Percentiles rank a stretch among this genome's conserved stretches.
Conservation (phyloP, 2,888 invertebrate genomes). For the Cyaniris semiargus region DNA sequence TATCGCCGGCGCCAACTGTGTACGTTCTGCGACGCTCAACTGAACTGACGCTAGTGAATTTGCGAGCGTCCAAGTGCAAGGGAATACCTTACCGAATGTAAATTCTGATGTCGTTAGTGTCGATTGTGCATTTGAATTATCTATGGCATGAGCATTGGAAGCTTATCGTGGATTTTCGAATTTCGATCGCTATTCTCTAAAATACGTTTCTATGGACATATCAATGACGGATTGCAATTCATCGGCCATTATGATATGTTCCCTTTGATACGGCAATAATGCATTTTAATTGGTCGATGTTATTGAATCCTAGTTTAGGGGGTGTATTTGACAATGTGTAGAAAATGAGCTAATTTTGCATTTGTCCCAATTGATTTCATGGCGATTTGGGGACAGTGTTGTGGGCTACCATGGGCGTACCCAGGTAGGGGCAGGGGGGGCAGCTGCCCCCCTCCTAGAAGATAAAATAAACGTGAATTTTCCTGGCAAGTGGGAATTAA, state of each 20-base stretch:
- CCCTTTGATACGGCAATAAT: neutral
- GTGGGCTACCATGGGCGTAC: too few species aligned
- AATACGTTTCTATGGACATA: constrained; percentile 1
- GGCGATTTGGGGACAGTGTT: too few species aligned
- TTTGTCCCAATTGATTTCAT: neutral
- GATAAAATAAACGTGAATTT: too few species aligned
- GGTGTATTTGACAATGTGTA: neutral
- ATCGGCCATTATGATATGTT: neutral
- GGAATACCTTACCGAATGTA: constrained; percentile 24
- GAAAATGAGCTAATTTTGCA: neutral
- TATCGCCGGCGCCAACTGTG: neutral
- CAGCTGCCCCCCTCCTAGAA: too few species aligned
- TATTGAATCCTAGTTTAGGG: neutral
- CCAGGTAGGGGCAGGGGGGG: too few species aligned
- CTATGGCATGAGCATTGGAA: constrained; percentile 11
- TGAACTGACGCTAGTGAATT: constrained; percentile 18
- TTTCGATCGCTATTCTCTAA: neutral
- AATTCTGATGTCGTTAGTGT: constrained; percentile 24
- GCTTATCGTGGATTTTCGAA: constrained; percentile 9
- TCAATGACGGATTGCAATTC: neutral
- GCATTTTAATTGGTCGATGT: neutral
- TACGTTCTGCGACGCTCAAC: neutral
- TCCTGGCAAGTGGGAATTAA: too few species aligned
- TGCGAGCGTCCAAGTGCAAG: constrained; percentile 20
- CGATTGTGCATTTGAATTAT: constrained; percentile 24